Conservation (phyloP, 2,797 vertebrate species). For the Heteromormyrus szaboi region DNA sequence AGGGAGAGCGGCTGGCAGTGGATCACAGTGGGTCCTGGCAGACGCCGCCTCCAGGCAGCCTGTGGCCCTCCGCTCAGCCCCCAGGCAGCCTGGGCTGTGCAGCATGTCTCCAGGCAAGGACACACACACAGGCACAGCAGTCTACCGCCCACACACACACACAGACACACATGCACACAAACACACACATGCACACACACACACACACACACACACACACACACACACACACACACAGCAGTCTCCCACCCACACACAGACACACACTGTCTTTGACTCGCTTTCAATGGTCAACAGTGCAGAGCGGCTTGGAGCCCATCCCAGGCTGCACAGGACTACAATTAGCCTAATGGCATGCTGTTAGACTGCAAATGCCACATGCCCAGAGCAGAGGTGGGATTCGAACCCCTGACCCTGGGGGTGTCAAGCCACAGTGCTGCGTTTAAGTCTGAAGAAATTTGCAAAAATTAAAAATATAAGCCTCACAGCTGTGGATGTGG, state of each 20-base stretch:
- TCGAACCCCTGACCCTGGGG: neutral
- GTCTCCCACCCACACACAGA: neutral
- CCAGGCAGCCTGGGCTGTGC: neutral
- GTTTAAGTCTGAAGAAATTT: neutral
- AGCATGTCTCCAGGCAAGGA: neutral
- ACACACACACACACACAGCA: neutral
- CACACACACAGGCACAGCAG: neutral
- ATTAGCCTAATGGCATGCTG: neutral
- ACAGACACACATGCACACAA: neutral
- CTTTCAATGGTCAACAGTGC: neutral
- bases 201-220: neutral
- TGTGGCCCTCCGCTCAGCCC: conserved; percentile 9
- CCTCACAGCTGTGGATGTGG: neutral
- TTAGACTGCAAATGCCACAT: neutral
- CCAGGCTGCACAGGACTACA: neutral
- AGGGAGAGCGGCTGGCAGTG: conserved; percentile 60
- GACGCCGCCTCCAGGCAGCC: conserved; percentile 49
- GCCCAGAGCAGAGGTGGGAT: neutral
- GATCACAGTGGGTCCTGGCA: conserved; percentile 63
- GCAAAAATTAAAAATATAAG: neutral
- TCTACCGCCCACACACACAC: neutral
- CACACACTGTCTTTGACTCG: neutral
- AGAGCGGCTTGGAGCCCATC: neutral
- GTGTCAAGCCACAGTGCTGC: neutral
- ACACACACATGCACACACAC: neutral